phyloP scores from a whole-genome alignment of 1,140 invertebrate genomes.

The Drosophila parvula region DNA sequence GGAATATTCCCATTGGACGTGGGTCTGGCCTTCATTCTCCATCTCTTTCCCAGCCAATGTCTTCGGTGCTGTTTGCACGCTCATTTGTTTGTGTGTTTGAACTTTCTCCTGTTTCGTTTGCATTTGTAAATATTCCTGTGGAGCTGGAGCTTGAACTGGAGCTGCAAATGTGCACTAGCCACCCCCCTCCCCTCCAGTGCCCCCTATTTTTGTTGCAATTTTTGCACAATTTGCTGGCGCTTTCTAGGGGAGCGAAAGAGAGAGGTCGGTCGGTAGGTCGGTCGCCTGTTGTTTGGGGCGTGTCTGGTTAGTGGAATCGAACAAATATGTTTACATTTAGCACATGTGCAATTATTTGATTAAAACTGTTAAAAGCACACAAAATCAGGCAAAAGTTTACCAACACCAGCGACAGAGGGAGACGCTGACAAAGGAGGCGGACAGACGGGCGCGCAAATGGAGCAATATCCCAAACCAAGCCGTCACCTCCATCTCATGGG shows the following conservation, averaged over 20 bases:
- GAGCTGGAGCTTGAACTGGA: slow-evolving; percentile 48
- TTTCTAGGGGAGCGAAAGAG: slow-evolving; percentile 3
- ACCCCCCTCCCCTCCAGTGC: not conserved
- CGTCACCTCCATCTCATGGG: slow-evolving; percentile 23
- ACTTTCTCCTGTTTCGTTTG: slow-evolving; percentile 84
- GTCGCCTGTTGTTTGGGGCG: slow-evolving; percentile 63
- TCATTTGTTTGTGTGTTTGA: slow-evolving; percentile 84
- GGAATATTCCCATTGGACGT: slow-evolving; percentile 1
- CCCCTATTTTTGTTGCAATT: slow-evolving; percentile 50
- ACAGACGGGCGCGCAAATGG: slow-evolving; percentile 66
- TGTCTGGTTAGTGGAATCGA: slow-evolving; percentile 83
- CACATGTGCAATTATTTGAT: slow-evolving; percentile 84
- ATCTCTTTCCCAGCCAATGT: slow-evolving; percentile 43
- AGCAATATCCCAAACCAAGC: slow-evolving; percentile 48
- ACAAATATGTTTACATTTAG: slow-evolving; percentile 84
- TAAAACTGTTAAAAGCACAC: slow-evolving; percentile 84
- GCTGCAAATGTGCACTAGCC: slow-evolving; percentile 53
- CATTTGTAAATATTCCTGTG: slow-evolving; percentile 82
- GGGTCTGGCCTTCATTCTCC: slow-evolving; percentile 9
- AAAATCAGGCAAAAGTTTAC: slow-evolving; percentile 83
- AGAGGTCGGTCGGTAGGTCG: slow-evolving; percentile 6
- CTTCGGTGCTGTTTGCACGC: slow-evolving; percentile 79
- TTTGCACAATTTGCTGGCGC: slow-evolving; percentile 71
- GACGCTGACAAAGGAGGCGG: slow-evolving; percentile 23
- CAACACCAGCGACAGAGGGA: slow-evolving; percentile 59